A percentile compares a stretch with the other conserved stretches of the same genome.
Evolutionary conservation across 2,113 vertebrate species (phyloP).

Genomic region (Urocolius indicus): DNA sequence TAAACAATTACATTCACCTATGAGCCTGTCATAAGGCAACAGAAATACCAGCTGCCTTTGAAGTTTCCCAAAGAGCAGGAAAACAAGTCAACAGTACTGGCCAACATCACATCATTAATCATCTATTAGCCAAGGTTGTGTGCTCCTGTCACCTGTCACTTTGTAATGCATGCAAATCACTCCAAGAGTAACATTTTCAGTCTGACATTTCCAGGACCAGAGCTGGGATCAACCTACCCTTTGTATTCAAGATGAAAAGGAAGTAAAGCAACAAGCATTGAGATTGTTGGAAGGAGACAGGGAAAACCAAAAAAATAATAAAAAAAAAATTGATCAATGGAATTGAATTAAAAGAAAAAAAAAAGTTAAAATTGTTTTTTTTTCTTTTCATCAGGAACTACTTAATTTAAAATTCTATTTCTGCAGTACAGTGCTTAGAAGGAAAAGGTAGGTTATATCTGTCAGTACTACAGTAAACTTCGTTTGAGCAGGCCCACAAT

Average conservation of each 20-base stretch:
- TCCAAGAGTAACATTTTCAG: constrained; percentile 70
- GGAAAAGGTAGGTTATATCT: neutral
- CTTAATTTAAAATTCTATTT: neutral
- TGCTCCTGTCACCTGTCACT: constrained; percentile 75
- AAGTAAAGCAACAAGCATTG: constrained; percentile 6
- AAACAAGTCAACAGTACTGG: constrained; percentile 61
- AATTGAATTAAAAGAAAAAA: neutral
- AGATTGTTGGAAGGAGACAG: neutral
- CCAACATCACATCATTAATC: constrained; percentile 78
- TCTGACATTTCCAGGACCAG: constrained; percentile 71
- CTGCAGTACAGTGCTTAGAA: neutral
- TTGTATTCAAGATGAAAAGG: constrained; percentile 47
- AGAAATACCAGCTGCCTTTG: constrained; percentile 72
- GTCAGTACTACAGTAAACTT: neutral
- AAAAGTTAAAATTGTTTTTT: neutral
- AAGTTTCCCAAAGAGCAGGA: constrained; percentile 69
- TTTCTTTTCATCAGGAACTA: neutral
- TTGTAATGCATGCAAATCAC: constrained; percentile 76
- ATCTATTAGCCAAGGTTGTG: constrained; percentile 72
- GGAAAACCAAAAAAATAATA: neutral
- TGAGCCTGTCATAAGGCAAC: constrained; percentile 27
- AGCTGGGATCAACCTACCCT: constrained; percentile 57
- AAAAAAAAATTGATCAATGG: neutral
- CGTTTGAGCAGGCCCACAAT: neutral
- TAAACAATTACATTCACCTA: constrained; percentile 37